Conservation (phyloP, 2,888 invertebrate species). For the Petrolisthes manimaculis region DNA sequence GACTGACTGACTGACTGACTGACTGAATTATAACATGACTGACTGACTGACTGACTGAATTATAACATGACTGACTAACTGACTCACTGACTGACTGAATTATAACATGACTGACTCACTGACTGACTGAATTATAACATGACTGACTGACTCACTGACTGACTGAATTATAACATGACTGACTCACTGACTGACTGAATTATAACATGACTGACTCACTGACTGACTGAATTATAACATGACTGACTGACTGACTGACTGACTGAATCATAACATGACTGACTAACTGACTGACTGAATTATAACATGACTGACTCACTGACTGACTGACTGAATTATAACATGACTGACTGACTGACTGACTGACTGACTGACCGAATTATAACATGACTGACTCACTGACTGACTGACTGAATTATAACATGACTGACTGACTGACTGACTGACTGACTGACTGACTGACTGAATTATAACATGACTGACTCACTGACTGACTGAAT, state of each 20-base stretch:
- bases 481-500: conserved; percentile 1
- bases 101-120: background rate
- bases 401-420: conserved; percentile 8
- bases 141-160: conserved; percentile 6
- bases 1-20: conserved; percentile 1
- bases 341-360: conserved; percentile 9
- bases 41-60: conserved; percentile 3
- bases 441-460: conserved; percentile 10
- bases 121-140: background rate
- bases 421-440: conserved; percentile 9
- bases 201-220: background rate
- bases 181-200: conserved; percentile 14
- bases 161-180: background rate
- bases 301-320: background rate
- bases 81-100: background rate
- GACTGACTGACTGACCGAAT: conserved; percentile 9
- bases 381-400: background rate
- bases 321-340: conserved; percentile 1
- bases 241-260: conserved; percentile 1
- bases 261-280: conserved; percentile 13
- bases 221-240: background rate
- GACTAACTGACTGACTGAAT: conserved; percentile 10
- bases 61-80: conserved; percentile 7
- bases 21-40: background rate
- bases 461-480: background rate